Base-by-base conservation (phyloP, 2,888 invertebrate genomes). In the Drosophila vallismaia region DNA sequence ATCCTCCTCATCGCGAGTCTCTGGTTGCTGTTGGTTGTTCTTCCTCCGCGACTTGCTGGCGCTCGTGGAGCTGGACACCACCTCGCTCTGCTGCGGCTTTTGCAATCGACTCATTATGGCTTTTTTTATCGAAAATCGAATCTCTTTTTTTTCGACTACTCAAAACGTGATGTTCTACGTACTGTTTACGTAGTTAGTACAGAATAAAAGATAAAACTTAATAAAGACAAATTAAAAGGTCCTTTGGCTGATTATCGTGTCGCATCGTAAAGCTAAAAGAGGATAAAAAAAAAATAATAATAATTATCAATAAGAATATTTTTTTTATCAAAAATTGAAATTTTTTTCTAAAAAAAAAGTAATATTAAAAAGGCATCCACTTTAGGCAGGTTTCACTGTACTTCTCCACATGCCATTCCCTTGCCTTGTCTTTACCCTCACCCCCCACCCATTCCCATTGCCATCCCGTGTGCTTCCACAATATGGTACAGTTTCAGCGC, bases 401-500 rank as follows among this genome's bases (percentile, higher is more conserved):
- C 9, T 42, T 36, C 36, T 36, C 36, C 36, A 12, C 36, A 36
- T 36, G 36, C 36, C 36, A 36, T 36, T 36, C 5, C 36, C 40
- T 14, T 19, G 14, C 36, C 40, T 14, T 19, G 14, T 38, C 14
- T 44, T 26, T 24, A 36, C 52, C 40, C 42, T 44, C 53, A 36
- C 54, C 54, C 48, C 40, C n/a, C 48, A 14, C 63, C 40, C 38
- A 36, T 62, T 26, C 48, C 31, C 44, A 28, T 42, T 29, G 40
- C 49, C 48, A 56, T 59, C 44, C 57, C 29, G 28, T 36, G 28
- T 36, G 42, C 42, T 28, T 36, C 28, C 63, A 14, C 64, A 82
- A 86, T 82, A 84, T 81, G 82, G 86, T 86, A 82, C 87, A 82
- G 87, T 87, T 81, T 57, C 58, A 62, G 29, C 52, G 28, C 55